Percentiles rank a stretch among this genome's conserved stretches.
These are phyloP conservation scores for Paracanthobrama guichenoti DNA, from an alignment of 2,113 vertebrate genomes.

Conservation along the genomic window DNA sequence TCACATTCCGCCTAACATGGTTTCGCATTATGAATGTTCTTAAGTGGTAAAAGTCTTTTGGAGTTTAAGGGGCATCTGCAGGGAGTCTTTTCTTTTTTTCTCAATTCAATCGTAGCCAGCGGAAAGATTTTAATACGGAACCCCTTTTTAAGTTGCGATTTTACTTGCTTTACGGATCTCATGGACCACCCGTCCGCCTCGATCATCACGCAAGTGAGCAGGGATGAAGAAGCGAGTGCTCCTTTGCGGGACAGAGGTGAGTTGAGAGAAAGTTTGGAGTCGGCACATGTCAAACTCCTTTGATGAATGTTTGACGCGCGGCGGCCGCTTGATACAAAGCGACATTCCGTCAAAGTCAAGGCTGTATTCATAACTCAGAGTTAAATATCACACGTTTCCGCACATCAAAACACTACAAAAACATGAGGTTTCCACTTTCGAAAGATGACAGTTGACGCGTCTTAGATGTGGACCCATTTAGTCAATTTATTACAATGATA, in stretches of 20 bases:
- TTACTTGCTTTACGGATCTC: conserved; percentile 67
- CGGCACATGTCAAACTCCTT: conserved; percentile 57
- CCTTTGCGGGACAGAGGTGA: conserved; percentile 72
- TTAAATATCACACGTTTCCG: not conserved
- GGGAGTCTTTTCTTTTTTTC: conserved; percentile 32
- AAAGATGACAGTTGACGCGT: not conserved
- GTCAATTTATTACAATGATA: not conserved
- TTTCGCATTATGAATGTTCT: conserved; percentile 48
- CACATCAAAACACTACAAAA: not conserved
- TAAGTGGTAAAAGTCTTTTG: conserved; percentile 38
- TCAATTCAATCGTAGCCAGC: conserved; percentile 48
- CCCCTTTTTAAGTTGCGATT: conserved; percentile 57
- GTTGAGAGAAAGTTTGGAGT: conserved; percentile 58
- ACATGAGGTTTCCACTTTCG: not conserved
- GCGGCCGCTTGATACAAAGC: not conserved
- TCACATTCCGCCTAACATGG: not conserved
- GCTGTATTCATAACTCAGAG: not conserved
- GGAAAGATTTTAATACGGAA: conserved; percentile 35
- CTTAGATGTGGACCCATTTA: not conserved
- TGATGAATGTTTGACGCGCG: not conserved
- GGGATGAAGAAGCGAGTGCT: conserved; percentile 76
- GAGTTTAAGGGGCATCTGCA: conserved; percentile 9
- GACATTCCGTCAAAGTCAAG: not conserved
- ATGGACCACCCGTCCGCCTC: conserved; percentile 79
- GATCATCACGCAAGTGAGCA: conserved; percentile 79